These are phyloP conservation scores for Pantelozetes paolii DNA, from an alignment of 2,888 invertebrate genomes.

Conservation along the genomic window DNA sequence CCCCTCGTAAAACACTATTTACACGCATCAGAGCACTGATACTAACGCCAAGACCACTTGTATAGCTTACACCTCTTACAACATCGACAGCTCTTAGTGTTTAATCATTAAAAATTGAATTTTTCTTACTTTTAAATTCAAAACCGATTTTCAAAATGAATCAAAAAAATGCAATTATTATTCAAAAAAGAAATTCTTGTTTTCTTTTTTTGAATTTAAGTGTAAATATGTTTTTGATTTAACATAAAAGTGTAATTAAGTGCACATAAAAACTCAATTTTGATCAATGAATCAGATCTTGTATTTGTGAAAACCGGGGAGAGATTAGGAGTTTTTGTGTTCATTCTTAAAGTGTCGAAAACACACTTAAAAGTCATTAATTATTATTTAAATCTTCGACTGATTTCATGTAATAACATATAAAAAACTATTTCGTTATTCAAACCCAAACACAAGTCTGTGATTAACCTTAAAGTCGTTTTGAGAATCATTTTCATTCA, in stretches of 20 bases:
- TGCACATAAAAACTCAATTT: background rate
- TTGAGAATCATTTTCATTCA: background rate
- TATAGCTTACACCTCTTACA: slow-evolving; percentile 20
- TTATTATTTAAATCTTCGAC: background rate
- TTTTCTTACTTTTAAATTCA: background rate
- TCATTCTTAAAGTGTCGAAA: background rate
- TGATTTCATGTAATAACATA: background rate
- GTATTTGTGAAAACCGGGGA: slow-evolving; percentile 19
- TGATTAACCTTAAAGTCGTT: background rate
- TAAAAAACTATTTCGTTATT: background rate
- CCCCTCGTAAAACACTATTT: slow-evolving; percentile 33
- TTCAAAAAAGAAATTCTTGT: slow-evolving; percentile 1
- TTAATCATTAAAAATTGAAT: slow-evolving; percentile 6
- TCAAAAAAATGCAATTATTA: slow-evolving; percentile 23
- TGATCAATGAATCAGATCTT: slow-evolving; percentile 33
- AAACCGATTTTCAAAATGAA: background rate
- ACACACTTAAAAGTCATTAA: background rate
- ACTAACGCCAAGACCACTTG: background rate
- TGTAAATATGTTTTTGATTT: slow-evolving; percentile 29
- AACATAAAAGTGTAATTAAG: slow-evolving; percentile 30
- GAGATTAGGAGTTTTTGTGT: background rate
- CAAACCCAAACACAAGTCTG: slow-evolving; percentile 15
- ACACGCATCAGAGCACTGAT: slow-evolving; percentile 24
- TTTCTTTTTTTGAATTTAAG: slow-evolving; percentile 14
- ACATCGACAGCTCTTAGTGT: background rate